A percentile compares a stretch with the other conserved stretches of the same genome.
These are phyloP conservation scores for Hippasteria phrygiana DNA, from an alignment of 53 echinoderm and acorn worm species.

Conservation along the genomic window DNA sequence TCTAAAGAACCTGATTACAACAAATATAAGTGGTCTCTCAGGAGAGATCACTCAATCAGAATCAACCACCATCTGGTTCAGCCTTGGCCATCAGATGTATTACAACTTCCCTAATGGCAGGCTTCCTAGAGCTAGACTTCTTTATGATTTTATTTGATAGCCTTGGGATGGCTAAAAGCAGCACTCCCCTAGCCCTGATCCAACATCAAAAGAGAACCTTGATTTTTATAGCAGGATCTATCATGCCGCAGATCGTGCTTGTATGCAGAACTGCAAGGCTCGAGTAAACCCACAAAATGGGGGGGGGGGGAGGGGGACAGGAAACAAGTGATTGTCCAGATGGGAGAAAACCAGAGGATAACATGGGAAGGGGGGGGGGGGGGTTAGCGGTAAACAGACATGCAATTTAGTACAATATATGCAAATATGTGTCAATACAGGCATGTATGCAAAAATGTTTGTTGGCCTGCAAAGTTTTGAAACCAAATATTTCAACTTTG, in stretches of 20 bases:
- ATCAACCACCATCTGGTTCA: background rate
- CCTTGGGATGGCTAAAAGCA: conserved; percentile 31
- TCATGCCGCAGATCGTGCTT: conserved; percentile 2
- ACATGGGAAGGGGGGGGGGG: background rate
- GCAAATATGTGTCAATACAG: background rate
- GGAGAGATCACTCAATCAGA: background rate
- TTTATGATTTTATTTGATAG: conserved; percentile 29
- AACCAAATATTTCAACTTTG: too few relatives aligned
- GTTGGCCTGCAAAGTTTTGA: too few relatives aligned
- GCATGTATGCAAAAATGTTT: too few relatives aligned
- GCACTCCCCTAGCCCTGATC: conserved; percentile 28
- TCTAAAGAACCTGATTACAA: background rate
- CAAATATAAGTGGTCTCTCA: background rate
- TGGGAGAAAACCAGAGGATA: background rate
- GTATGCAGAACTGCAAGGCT: background rate
- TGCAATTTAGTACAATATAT: background rate
- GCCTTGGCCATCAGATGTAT: background rate
- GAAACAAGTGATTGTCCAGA: conserved; percentile 30
- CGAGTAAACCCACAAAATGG: background rate
- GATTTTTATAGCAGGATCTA: conserved; percentile 27
- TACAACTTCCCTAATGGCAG: background rate
- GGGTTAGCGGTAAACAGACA: background rate
- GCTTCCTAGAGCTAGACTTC: background rate
- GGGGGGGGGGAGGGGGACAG: background rate
- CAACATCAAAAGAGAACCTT: conserved; percentile 17